A percentile compares a stretch with the other conserved stretches of the same genome.
These are phyloP conservation scores for Cyanocitta stelleri DNA, from an alignment of 2,113 vertebrate species.

Conservation along the genomic window DNA sequence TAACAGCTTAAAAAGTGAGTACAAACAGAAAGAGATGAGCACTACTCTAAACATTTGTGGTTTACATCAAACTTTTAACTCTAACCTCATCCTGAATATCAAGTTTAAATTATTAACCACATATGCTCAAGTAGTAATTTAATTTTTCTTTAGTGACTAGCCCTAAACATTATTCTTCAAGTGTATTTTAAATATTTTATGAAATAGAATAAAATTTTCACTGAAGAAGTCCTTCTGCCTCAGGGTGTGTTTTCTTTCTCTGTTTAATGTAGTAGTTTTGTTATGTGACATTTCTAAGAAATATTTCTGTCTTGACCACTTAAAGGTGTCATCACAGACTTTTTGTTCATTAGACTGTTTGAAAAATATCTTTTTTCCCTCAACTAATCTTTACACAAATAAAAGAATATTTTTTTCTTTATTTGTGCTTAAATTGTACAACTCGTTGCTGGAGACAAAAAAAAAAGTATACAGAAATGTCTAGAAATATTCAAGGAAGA, in stretches of 20 bases:
- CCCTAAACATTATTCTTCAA: conserved; percentile 22
- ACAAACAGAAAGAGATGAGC: not conserved
- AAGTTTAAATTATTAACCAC: conserved; percentile 19
- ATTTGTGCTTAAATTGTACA: not conserved
- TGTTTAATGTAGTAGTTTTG: not conserved
- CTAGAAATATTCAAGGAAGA: not conserved
- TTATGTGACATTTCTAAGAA: not conserved
- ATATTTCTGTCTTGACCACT: not conserved
- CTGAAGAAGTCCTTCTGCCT: not conserved
- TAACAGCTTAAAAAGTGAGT: not conserved
- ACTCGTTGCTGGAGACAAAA: not conserved
- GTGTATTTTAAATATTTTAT: conserved; percentile 40
- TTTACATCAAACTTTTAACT: not conserved
- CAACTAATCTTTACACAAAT: not conserved
- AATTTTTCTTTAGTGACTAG: not conserved
- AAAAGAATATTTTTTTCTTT: not conserved
- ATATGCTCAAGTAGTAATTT: not conserved
- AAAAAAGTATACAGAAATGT: not conserved
- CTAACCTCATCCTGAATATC: not conserved
- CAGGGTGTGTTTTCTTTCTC: not conserved
- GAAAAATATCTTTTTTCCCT: not conserved
- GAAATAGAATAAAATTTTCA: conserved; percentile 20
- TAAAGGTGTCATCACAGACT: not conserved
- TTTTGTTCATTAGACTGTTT: not conserved
- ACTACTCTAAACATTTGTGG: not conserved